Evolutionary conservation across 2,888 invertebrate genomes (phyloP), one percentile per base, ranked within the genome.

Genomic region (Lottia gigantea): DNA sequence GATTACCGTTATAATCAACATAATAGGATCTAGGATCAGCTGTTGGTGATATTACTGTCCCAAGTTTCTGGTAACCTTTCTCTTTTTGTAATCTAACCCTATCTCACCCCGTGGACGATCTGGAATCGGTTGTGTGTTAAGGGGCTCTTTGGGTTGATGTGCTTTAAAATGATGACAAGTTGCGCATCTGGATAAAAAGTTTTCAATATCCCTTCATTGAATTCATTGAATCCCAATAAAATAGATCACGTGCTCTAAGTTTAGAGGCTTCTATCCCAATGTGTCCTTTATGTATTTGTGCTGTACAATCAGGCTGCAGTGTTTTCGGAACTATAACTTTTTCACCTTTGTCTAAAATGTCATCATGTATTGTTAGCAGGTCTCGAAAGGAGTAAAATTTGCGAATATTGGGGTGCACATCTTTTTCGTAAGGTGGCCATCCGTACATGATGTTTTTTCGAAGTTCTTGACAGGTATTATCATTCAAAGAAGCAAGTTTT

Each of bases 121-220:
- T n/a, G 49, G 49, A 49, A 16, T 16, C 8, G 19, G 15, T 65
- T 61, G 62, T 0, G 84, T 85, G 19, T 74, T 87, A n/a, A 72
- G 87, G n/a, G 87, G 85, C 85, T 83, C 83, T 0, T 86, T 87
- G 77, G 87, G 86, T 0, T 97, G 96, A 80, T 96, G 96, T 95
- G 12, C 14, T 19, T 31, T 31, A 1, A 66, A 80, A 11, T 72
- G 74, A 64, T 68, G 66, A 1, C 89, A 89, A 31, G 31, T 31
- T 31, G 31, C 31, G 31, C 31, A 31, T 31, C 31, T 31, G 31
- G 6, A 31, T 31, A 31, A 2, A 31, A 31, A 31, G 31, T 31
- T 31, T 31, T 31, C 31, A n/a, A n/a, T n/a, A n/a, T n/a, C n/a
- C n/a, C n/a, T n/a, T n/a, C n/a, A n/a, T n/a, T n/a, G n/a, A n/a